phyloP scores from a whole-genome alignment of 1,140 invertebrate genomes.

The Glomeris maerens region DNA sequence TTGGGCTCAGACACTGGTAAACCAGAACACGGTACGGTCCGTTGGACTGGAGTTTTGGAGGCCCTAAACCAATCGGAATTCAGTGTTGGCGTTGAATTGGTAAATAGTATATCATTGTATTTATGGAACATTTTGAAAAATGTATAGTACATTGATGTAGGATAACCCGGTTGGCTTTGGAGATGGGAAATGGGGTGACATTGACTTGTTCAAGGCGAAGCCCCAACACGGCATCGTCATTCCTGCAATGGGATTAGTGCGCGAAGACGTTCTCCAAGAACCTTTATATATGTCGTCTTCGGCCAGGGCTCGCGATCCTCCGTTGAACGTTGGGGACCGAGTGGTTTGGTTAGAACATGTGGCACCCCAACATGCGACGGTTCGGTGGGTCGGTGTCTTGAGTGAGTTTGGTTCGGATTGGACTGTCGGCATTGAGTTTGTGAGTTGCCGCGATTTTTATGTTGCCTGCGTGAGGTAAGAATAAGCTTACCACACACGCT shows the following conservation, averaged over 20 bases:
- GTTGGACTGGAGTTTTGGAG: conserved; percentile 40
- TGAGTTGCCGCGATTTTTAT: conserved; percentile 26
- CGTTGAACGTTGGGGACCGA: conserved; percentile 35
- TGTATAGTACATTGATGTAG: conserved; percentile 11
- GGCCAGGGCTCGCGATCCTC: too few relatives aligned
- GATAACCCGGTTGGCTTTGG: conserved; percentile 22
- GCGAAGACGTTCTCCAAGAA: too few relatives aligned
- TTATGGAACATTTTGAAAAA: conserved; percentile 2
- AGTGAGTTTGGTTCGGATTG: conserved; percentile 34
- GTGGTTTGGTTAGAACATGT: conserved; percentile 41
- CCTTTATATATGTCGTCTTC: too few relatives aligned
- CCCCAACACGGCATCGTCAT: conserved; percentile 42
- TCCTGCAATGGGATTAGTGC: conserved; percentile 39
- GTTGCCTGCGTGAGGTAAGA: background rate
- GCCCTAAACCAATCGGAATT: conserved; percentile 35
- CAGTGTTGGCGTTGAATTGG: conserved; percentile 43
- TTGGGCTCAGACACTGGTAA: conserved; percentile 36
- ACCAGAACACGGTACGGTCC: conserved; percentile 36
- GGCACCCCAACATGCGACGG: conserved; percentile 35
- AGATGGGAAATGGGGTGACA: conserved; percentile 30
- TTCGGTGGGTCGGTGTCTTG: conserved; percentile 41
- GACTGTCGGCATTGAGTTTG: conserved; percentile 44
- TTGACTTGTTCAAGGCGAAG: conserved; percentile 38
- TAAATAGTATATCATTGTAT: conserved; percentile 26
- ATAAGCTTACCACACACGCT: background rate